These are phyloP conservation scores for Crotophaga sulcirostris DNA, from an alignment of 2,113 vertebrate genomes.

Conservation along the genomic window DNA sequence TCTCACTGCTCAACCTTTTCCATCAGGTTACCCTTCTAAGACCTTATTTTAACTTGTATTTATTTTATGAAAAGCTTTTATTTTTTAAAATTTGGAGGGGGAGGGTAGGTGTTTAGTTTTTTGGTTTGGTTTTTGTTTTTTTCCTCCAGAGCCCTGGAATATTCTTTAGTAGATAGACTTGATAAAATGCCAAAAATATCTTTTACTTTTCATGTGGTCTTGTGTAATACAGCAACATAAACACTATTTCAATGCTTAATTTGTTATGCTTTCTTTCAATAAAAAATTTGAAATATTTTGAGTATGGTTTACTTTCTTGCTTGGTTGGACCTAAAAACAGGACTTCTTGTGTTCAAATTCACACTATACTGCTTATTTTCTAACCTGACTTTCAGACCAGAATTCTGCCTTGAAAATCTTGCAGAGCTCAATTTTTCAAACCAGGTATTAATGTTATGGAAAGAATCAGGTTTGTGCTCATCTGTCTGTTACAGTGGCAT, in stretches of 20 bases:
- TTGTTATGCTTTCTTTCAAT: not conserved
- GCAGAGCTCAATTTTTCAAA: not conserved
- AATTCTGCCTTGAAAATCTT: not conserved
- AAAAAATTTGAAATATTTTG: not conserved
- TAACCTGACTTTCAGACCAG: not conserved
- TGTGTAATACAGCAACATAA: not conserved
- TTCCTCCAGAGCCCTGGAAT: not conserved
- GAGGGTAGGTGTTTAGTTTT: accelerated
- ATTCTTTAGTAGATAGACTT: not conserved
- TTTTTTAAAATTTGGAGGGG: not conserved
- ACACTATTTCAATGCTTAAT: not conserved
- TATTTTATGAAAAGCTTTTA: not conserved
- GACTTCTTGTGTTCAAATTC: not conserved
- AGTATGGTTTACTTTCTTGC: not conserved
- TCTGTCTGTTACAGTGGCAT: not conserved
- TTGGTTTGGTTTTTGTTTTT: not conserved
- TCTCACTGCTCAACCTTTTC: not conserved
- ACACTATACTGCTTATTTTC: not conserved
- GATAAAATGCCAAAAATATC: not conserved
- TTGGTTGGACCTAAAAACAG: not conserved
- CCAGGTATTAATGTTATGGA: not conserved
- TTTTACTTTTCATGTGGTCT: not conserved
- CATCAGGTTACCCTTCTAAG: not conserved
- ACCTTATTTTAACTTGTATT: not conserved
- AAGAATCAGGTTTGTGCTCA: not conserved